These are phyloP conservation scores for Maccullochella peelii DNA, from an alignment of 2,113 vertebrate species.

Conservation along the genomic window DNA sequence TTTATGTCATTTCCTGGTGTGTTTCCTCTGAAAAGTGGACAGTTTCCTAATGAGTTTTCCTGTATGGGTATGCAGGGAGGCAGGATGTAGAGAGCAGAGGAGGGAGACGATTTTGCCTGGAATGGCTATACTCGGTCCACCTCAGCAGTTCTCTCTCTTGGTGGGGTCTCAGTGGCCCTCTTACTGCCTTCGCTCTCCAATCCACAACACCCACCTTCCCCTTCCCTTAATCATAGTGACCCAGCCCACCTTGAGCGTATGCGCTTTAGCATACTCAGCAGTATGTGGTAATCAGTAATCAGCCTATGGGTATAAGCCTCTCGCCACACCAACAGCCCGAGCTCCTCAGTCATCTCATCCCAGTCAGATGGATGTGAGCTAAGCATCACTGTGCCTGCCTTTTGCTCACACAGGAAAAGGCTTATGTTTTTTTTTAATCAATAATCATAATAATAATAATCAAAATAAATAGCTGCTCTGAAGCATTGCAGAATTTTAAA, in stretches of 20 bases:
- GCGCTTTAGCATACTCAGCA: conserved; percentile 79
- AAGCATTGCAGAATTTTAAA: neutral
- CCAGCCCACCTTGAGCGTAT: conserved; percentile 78
- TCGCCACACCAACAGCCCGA: conserved; percentile 35
- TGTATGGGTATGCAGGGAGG: neutral
- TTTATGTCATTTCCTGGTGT: neutral
- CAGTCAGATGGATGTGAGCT: conserved; percentile 33
- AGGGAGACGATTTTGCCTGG: conserved; percentile 21
- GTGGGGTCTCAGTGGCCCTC: conserved; percentile 59
- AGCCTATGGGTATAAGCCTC: conserved; percentile 78
- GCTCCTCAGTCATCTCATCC: conserved; percentile 59
- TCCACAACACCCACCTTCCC: conserved; percentile 42
- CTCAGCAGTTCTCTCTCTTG: conserved; percentile 59
- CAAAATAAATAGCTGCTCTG: neutral
- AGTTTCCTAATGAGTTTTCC: conserved; percentile 3
- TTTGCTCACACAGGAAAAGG: conserved; percentile 10
- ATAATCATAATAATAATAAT: too few species aligned
- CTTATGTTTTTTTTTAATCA: neutral
- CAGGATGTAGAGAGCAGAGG: conserved; percentile 23
- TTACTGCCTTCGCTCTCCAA: conserved; percentile 48
- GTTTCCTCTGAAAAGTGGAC: neutral
- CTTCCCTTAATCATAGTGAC: conserved; percentile 73
- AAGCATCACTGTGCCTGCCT: conserved; percentile 14
- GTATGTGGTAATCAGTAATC: conserved; percentile 79
- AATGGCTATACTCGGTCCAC: conserved; percentile 39